Evolutionary conservation across 92 coral and sea anemone species (phyloP).

Genomic region (Phenganax subtilis): DNA sequence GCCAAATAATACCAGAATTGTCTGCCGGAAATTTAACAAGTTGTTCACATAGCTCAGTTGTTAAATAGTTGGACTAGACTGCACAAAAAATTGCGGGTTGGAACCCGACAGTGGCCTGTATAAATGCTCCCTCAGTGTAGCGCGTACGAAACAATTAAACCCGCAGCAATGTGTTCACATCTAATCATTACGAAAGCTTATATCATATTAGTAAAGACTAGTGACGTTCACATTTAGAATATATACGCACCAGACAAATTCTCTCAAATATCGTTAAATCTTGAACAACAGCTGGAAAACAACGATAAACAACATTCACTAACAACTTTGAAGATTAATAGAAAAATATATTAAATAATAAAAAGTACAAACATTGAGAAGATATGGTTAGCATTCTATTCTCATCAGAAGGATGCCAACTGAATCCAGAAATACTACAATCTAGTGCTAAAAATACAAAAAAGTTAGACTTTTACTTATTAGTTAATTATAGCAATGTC

Average conservation of each 20-base stretch:
- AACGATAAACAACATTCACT: not conserved
- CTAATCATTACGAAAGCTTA: not conserved
- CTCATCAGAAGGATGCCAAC: slow-evolving; percentile 91
- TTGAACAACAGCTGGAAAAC: slow-evolving; percentile 31
- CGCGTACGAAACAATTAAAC: no score
- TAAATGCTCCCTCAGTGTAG: no score
- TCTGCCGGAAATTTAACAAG: no score
- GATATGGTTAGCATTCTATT: slow-evolving; percentile 79
- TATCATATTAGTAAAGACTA: not conserved
- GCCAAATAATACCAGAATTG: no score
- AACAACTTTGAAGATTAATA: no score
- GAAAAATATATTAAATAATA: not conserved
- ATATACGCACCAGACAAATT: slow-evolving; percentile 69
- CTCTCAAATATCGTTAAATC: slow-evolving; percentile 88
- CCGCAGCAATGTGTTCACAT: not conserved
- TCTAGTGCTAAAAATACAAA: slow-evolving; percentile 46
- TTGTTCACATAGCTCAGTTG: no score
- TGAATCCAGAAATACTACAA: slow-evolving; percentile 66
- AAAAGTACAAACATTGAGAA: slow-evolving; percentile 59
- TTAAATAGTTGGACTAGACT: no score
- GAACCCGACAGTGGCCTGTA: no score
- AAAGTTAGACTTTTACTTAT: not conserved
- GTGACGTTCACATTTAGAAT: not conserved
- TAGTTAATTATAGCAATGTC: not conserved
- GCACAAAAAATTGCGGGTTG: no score